These are phyloP conservation scores for Valencia hispanica DNA, from an alignment of 2,797 vertebrate species.

Conservation along the genomic window DNA sequence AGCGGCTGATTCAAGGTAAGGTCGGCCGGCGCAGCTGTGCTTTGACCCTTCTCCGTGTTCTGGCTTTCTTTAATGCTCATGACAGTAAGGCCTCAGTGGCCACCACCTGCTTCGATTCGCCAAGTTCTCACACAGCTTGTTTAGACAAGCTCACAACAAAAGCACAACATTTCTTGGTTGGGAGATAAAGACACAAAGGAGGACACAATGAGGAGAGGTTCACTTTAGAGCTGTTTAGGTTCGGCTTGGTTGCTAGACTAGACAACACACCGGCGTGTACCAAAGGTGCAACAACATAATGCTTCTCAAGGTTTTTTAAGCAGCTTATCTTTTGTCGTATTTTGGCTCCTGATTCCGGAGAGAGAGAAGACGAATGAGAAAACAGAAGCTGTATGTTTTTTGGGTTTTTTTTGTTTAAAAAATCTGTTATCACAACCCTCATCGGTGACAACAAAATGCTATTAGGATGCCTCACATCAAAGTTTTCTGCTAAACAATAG, in stretches of 20 bases:
- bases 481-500: constrained; percentile 22
- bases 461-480: constrained; percentile 30
- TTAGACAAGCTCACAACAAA: constrained; percentile 84
- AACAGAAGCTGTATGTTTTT: constrained; percentile 41
- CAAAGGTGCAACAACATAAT: constrained; percentile 67
- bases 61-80: constrained; percentile 78
- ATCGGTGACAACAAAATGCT: constrained; percentile 53
- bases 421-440: constrained; percentile 40
- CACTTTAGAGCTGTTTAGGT: constrained; percentile 75
- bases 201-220: constrained; percentile 66
- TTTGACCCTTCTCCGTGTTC: constrained; percentile 64
- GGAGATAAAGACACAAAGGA: constrained; percentile 76
- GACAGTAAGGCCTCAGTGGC: constrained; percentile 74
- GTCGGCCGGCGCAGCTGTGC: constrained; percentile 69
- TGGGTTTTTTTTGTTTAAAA: too few relatives aligned
- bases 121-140: constrained; percentile 79
- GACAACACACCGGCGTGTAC: constrained; percentile 75
- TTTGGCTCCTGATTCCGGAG: constrained; percentile 68
- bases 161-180: constrained; percentile 78
- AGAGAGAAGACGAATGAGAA: constrained; percentile 55
- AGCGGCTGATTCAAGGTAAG: constrained; percentile 70
- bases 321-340: constrained; percentile 59
- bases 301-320: constrained; percentile 71
- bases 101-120: constrained; percentile 82
- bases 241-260: constrained; percentile 77